Evolutionary conservation across 1,140 invertebrate species (phyloP), one percentile per base, ranked within the genome.

Genomic region (Hycleus phaleratus): DNA sequence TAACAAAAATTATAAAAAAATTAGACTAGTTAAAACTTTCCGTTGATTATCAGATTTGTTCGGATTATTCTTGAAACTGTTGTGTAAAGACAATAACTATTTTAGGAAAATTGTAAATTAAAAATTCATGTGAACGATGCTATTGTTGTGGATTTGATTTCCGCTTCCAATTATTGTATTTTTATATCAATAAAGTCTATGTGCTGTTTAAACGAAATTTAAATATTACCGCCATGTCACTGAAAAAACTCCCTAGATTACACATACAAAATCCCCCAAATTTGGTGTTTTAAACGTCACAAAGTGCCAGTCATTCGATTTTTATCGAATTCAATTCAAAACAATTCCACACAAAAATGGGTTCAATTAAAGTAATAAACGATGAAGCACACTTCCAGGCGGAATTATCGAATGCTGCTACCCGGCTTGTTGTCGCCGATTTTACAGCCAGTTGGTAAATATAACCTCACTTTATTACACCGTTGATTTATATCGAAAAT

Each of bases 371-470:
- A 59, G 74, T 77, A 51, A 77, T 86, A 49, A 78, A 77, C 38
- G 77, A 90, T 69, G 91, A 95, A 75, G 73, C 80, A 8, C 87
- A 95, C 70, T 95, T 95, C 70, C 85, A 89, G 69, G 73, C 79
- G 9, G 91, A 95, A 80, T 77, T 97, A 69, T 73, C 80, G 5
- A 83, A 80, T 68, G 90, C 92, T 12, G 87, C 88, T 1, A 82
- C 83, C 2, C 94, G 91, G 74, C 77, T 97, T n/a, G 91, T 97
- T 25, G 87, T 98, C 10, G 94, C 91, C 1, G 93, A 97, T 77
- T 98, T 94, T 70, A 93, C 91, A 24, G 92, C 92, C 46, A 86
- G 81, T 65, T 95, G 92, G 92, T 93, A 78, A 80, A 66, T 43
- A 25, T 62, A 59, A 59, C 47, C 53, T 60, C 32, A 32, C 32